A percentile compares a stretch with the other conserved stretches of the same genome.
These are phyloP conservation scores for Xanthostigma xanthostigma DNA, from an alignment of 2,888 invertebrate species.

Conservation along the genomic window DNA sequence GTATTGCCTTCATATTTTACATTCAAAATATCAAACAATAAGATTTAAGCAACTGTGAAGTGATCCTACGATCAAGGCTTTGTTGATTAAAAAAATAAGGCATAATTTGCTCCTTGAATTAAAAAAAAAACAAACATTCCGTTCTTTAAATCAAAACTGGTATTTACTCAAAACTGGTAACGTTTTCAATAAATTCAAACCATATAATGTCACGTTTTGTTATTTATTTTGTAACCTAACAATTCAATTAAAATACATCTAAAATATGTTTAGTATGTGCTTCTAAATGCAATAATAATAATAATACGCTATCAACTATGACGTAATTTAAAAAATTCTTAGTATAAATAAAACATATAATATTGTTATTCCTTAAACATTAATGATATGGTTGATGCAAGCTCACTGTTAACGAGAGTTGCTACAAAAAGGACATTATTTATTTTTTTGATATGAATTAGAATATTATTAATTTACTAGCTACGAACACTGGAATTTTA, in stretches of 20 bases:
- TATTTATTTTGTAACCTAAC: too few species aligned
- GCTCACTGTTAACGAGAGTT: slow-evolving; percentile 9
- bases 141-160: too few species aligned
- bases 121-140: too few species aligned
- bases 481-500: slow-evolving; percentile 19
- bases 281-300: background rate
- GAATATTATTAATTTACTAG: slow-evolving; percentile 23
- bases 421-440: slow-evolving; percentile 10
- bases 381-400: slow-evolving; percentile 12
- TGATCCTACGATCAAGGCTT: too few species aligned
- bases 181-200: too few species aligned
- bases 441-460: slow-evolving; percentile 19
- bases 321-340: background rate
- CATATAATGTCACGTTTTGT: too few species aligned
- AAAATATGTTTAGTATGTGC: background rate
- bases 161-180: too few species aligned
- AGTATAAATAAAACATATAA: background rate
- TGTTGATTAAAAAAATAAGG: too few species aligned
- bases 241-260: background rate
- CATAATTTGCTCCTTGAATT: too few species aligned
- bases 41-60: too few species aligned
- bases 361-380: slow-evolving; percentile 6
- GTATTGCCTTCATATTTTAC: too few species aligned
- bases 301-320: background rate
- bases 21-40: too few species aligned